Evolutionary conservation across 35 echinoderm and acorn worm genomes (phyloP).

Genomic region (Strongylocentrotus purpuratus): DNA sequence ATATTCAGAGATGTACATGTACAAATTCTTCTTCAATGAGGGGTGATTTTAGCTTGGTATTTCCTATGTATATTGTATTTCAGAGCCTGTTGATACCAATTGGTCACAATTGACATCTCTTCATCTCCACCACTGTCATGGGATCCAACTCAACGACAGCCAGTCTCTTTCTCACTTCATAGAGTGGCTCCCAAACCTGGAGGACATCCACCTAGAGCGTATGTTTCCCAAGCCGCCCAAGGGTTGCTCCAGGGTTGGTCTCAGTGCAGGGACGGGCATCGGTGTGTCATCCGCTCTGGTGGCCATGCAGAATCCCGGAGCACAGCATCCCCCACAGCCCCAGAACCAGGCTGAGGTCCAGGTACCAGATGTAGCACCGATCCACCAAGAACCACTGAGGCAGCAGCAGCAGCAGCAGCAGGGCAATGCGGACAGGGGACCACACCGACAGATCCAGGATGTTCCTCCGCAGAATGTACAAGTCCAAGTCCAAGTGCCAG

Average conservation of each 20-base stretch:
- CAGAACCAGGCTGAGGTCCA: slow-evolving; percentile 32
- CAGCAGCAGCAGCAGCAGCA: slow-evolving; percentile 42
- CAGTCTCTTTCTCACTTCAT: slow-evolving; percentile 35
- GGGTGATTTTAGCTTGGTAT: no score
- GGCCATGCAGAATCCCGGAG: slow-evolving; percentile 47
- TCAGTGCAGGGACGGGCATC: slow-evolving; percentile 64
- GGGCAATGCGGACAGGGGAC: background rate
- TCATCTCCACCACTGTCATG: slow-evolving; percentile 60
- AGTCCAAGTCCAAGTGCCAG: background rate
- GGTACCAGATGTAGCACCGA: background rate
- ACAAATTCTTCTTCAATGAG: no score
- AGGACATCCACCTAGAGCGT: slow-evolving; percentile 52
- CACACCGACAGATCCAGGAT: background rate
- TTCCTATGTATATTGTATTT: background rate
- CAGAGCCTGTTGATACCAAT: slow-evolving; percentile 46
- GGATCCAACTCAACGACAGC: slow-evolving; percentile 47
- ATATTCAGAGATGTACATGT: no score
- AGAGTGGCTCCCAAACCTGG: slow-evolving; percentile 37
- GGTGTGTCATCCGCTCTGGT: slow-evolving; percentile 63
- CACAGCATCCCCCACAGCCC: background rate
- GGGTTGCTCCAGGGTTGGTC: slow-evolving; percentile 59
- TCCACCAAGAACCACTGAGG: background rate
- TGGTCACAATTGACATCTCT: slow-evolving; percentile 56
- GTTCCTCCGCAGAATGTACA: background rate
- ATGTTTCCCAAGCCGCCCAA: slow-evolving; percentile 62